Base-by-base conservation (phyloP, 2,888 invertebrate species). In the Drosophila cyrtoloma region DNA sequence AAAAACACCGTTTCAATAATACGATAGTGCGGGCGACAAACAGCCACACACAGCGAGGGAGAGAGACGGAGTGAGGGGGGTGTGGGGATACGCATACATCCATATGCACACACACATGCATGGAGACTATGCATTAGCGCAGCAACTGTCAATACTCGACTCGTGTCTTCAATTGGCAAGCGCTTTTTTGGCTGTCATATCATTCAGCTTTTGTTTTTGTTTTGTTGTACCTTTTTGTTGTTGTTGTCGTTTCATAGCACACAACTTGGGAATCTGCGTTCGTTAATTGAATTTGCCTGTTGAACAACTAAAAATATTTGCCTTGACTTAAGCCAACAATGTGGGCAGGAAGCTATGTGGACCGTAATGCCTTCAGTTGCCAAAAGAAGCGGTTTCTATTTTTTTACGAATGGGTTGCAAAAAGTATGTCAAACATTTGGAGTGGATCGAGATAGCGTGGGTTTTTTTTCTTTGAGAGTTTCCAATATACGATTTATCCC, bases 261-360 rank as follows among this genome's bases (percentile, higher is more conserved):
- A 47, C 9, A 47, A 26, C 22, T 47, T 47, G 26, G 22, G 47
- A 61, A 56, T 67, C 63, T 47, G 75, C 84, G 71, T 63, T 88
- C 66, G 68, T 84, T 83, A 83, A 83, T 83, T 89, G 89, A 83
- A 88, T 88, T 83, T 83, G 62, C 71, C 71, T 88, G 89, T 83
- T 64, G 67, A 56, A 81, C 63, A 53, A 70, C 26, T 47, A 55
- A 9, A 55, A 66, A 65, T 80, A 66, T 86, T 77, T 81, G 75
- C 67, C 82, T 47, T 67, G 64, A 71, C 67, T 81, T 75, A 62
- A 62, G 70, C 71, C 74, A 82, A 55, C 53, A 77, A 65, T 67
- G 65, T 66, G 78, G 82, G 82, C 78, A 65, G 81, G 37, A 75
- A 47, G 22, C 52, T 56, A 82, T 63, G 52, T 85, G 66, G 66